Percentiles rank a stretch among this genome's conserved stretches.
These are phyloP conservation scores for Temnothorax rugatulus DNA, from an alignment of 2,888 invertebrate genomes.

Conservation along the genomic window DNA sequence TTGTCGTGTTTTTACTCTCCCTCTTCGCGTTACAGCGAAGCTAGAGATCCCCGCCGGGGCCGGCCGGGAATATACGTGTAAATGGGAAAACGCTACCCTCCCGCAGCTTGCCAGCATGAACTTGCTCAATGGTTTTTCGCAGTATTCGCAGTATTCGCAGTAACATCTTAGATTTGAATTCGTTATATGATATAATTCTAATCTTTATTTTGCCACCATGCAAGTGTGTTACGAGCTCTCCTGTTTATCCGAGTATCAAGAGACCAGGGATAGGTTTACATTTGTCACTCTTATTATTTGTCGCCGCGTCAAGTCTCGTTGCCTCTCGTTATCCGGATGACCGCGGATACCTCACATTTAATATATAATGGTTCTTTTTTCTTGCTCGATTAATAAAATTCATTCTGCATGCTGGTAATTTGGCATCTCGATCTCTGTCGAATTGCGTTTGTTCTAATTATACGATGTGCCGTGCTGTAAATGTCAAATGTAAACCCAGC, in stretches of 20 bases:
- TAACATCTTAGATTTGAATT: conserved; percentile 73
- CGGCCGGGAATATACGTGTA: neutral
- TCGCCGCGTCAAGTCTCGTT: conserved; percentile 1
- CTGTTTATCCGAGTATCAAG: conserved; percentile 50
- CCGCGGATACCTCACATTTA: neutral
- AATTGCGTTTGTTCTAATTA: conserved; percentile 46
- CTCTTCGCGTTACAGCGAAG: neutral
- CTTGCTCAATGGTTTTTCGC: conserved; percentile 76
- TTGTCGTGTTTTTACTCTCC: neutral
- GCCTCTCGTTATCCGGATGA: neutral
- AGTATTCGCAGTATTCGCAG: conserved; percentile 60
- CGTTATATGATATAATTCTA: conserved; percentile 74
- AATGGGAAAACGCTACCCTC: neutral
- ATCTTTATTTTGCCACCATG: conserved; percentile 74
- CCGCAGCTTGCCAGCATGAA: conserved; percentile 40
- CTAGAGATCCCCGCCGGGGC: neutral
- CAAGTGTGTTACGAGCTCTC: conserved; percentile 74
- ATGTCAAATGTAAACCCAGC: conserved; percentile 78
- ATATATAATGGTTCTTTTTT: neutral
- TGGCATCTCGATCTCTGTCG: conserved; percentile 61
- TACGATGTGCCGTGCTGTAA: conserved; percentile 48
- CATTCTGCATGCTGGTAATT: conserved; percentile 71
- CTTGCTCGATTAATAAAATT: conserved; percentile 51
- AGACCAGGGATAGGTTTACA: conserved; percentile 78
- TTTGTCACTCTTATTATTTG: conserved; percentile 73